These are phyloP conservation scores for Callosobruchus maculatus DNA, from an alignment of 2,888 invertebrate genomes.

Conservation along the genomic window DNA sequence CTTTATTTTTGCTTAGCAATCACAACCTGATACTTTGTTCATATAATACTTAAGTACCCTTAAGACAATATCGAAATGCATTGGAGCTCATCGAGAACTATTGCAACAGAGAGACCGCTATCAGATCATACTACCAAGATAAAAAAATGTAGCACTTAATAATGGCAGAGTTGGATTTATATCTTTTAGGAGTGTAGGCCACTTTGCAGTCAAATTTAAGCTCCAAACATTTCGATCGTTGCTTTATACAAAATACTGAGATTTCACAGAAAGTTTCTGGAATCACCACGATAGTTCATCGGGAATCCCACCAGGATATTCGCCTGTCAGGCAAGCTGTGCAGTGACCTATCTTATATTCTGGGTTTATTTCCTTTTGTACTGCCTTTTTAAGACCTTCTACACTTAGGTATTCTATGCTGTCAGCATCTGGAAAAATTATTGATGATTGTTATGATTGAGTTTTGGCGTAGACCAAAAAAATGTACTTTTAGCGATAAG, in stretches of 20 bases:
- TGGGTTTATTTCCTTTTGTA: slow-evolving; percentile 71
- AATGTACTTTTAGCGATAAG: too few species aligned
- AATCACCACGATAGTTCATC: slow-evolving; percentile 57
- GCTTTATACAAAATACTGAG: background rate
- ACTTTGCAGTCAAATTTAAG: background rate
- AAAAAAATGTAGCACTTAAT: too few species aligned
- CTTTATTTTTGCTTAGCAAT: background rate
- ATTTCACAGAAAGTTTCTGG: background rate
- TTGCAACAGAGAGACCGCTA: too few species aligned
- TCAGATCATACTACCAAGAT: too few species aligned
- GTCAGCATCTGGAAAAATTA: slow-evolving; percentile 68
- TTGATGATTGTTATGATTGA: too few species aligned
- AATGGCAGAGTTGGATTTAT: too few species aligned
- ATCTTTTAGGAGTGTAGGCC: too few species aligned
- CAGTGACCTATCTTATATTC: slow-evolving; percentile 73
- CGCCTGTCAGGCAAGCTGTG: slow-evolving; percentile 91
- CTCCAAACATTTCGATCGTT: background rate
- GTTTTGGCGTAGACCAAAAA: too few species aligned
- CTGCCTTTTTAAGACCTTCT: slow-evolving; percentile 85
- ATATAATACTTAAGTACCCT: background rate
- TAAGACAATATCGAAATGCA: background rate
- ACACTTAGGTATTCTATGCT: slow-evolving; percentile 90
- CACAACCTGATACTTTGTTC: background rate
- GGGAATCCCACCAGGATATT: slow-evolving; percentile 79
- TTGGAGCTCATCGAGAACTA: background rate